Percentiles rank a stretch among this genome's conserved stretches.
Evolutionary conservation across 2,113 vertebrate species (phyloP).

Genomic region (Rhinolophus sinicus): DNA sequence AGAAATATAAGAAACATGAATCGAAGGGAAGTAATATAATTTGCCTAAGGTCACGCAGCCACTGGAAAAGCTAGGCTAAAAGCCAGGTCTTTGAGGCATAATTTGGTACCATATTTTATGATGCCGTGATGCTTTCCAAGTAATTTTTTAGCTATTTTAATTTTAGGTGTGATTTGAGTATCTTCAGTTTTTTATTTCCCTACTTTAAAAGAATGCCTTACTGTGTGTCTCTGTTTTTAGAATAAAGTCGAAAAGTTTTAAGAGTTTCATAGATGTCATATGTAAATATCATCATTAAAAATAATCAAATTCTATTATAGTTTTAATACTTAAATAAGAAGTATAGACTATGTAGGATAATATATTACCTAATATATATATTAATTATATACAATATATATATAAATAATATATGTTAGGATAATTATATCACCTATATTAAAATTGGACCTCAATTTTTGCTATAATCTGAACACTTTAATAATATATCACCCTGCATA

Average conservation of each 20-base stretch:
- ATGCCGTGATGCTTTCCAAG: neutral
- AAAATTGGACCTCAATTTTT: neutral
- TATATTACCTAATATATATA: too few relatives aligned
- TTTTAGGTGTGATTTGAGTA: neutral
- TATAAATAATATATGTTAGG: too few relatives aligned
- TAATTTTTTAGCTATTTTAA: slow-evolving; percentile 19
- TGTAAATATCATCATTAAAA: neutral
- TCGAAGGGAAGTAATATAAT: neutral
- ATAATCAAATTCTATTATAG: neutral
- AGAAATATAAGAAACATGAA: neutral
- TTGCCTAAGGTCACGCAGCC: neutral
- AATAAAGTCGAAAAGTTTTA: neutral
- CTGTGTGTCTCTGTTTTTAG: neutral
- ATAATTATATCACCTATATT: rapidly evolving
- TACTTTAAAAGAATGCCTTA: neutral
- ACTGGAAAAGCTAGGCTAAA: neutral
- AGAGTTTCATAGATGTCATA: neutral
- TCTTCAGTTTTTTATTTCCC: neutral
- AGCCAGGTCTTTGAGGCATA: neutral
- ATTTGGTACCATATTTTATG: neutral
- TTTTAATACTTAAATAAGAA: slow-evolving; percentile 29
- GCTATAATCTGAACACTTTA: neutral
- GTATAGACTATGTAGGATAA: neutral
- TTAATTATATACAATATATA: too few relatives aligned
- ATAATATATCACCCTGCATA: neutral